Conservation (phyloP, 2,113 vertebrate species). For the Podiceps cristatus region DNA sequence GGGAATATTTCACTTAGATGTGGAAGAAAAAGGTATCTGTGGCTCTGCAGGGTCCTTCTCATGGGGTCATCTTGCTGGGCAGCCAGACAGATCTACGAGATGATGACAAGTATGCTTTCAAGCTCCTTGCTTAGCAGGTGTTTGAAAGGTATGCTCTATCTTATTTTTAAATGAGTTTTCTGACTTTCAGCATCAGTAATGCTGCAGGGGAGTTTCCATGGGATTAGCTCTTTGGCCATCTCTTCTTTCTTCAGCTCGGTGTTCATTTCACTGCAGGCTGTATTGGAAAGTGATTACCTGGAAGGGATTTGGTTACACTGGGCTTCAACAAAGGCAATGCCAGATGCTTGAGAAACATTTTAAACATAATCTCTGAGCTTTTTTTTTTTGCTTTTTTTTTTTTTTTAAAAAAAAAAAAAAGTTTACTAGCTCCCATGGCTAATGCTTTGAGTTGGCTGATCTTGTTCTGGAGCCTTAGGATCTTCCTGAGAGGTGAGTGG, state of each 20-base stretch:
- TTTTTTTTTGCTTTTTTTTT: background rate
- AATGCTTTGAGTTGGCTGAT: background rate
- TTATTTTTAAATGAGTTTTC: background rate
- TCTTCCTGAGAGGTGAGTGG: conserved; percentile 34
- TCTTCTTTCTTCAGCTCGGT: background rate
- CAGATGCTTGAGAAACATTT: background rate
- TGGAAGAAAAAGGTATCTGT: background rate
- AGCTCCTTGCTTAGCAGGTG: fast-evolving
- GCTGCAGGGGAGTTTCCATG: background rate
- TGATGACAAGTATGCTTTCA: fast-evolving
- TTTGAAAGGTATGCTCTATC: fast-evolving
- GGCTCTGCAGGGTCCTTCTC: background rate
- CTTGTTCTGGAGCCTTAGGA: background rate
- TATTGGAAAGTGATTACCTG: background rate
- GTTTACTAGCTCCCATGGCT: conserved; percentile 11
- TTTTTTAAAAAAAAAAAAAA: background rate
- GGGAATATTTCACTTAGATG: background rate
- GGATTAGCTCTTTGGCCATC: background rate
- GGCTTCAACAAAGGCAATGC: background rate
- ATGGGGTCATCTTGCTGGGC: background rate
- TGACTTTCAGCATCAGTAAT: background rate
- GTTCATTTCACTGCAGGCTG: conserved; percentile 20
- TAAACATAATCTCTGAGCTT: background rate
- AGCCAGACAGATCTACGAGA: background rate
- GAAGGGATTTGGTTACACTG: conserved; percentile 33